Evolutionary conservation across 2,888 invertebrate genomes (phyloP), one percentile per base, ranked within the genome.

Genomic region (Polydesmus complanatus): DNA sequence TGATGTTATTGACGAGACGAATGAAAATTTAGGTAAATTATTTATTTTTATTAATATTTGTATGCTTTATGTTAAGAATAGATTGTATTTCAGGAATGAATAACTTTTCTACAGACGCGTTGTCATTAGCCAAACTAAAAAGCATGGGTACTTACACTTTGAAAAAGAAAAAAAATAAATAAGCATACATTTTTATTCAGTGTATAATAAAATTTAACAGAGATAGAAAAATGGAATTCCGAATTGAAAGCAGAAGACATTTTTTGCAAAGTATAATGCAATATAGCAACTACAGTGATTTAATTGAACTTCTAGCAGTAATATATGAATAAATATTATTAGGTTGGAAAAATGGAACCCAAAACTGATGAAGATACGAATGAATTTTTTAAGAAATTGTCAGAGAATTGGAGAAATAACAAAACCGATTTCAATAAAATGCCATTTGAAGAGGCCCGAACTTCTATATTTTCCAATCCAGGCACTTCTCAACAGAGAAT

Each of bases 391-490:
- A n/a, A n/a, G 26, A 14, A n/a, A 21, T 14, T n/a, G n/a, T 11
- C 23, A 50, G 26, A 53, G 26, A 11, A 23, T 25, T 25, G 14
- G 53, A 53, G 1, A 53, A 26, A 22, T 25, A 53, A 53, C 23
- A 25, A 25, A 53, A 53, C 14, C 25, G 8, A 2, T 18, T 51
- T 3, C 25, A 26, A 11, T 37, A 3, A 14, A 54, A 23, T 47
- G 73, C 73, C 56, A 82, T 82, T 66, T 79, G 77, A 69, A 81
- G 80, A 21, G 82, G n/a, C n/a, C n/a, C n/a, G n/a, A n/a, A n/a
- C n/a, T n/a, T n/a, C n/a, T n/a, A n/a, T n/a, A n/a, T n/a, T n/a
- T n/a, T n/a, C n/a, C n/a, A n/a, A n/a, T n/a, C n/a, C n/a, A n/a
- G n/a, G n/a, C n/a, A n/a, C n/a, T n/a, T n/a, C n/a, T n/a, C n/a